Base-by-base conservation (phyloP, 1,140 invertebrate genomes). In the Latrodectus geometricus region DNA sequence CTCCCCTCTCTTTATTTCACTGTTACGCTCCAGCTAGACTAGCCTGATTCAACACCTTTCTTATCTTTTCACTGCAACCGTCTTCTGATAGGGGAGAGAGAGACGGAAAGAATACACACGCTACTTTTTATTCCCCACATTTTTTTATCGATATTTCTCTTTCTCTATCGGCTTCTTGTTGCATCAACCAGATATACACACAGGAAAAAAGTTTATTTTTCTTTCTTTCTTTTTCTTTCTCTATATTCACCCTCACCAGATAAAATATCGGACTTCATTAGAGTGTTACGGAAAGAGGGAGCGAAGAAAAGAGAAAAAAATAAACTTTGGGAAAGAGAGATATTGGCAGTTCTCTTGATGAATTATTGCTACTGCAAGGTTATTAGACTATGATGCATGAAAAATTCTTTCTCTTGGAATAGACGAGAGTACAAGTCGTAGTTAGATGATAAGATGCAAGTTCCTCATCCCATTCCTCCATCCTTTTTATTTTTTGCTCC, bases 201-300 rank as follows among this genome's bases (percentile, higher is more conserved):
- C 35, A 35, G 54, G 54, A 14, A 61, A 61, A 14, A 61, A 61
- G 8, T 4, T 17, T 61, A 14, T 61, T 61, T 61, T 61, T 56
- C 14, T 9, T 61, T 14, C 54, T 61, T 61, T 61, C 17, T 14
- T 61, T 61, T 14, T 61, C 17, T 14, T 61, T 61, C 17, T 61
- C 54, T 69, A 56, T 76, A n/a, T 76, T 21, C 48, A 61, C 73
- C 20, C 65, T 20, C 49, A 84, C 61, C 17, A 76, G 73, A 84
- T 84, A 84, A 76, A 84, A 84, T 84, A 84, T 84, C 82, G 82
- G 82, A 84, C 73, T 84, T 84, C 72, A 84, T 84, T 84, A 84
- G 82, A 72, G n/a, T 23, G 68, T 49, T 66, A 12, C 48, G 20
- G 52, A 61, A 49, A 73, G n/a, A 23, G 23, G 14, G 70, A 15